These are phyloP conservation scores for Hydrolagus colliei DNA, from an alignment of 2,797 vertebrate genomes.

Conservation along the genomic window DNA sequence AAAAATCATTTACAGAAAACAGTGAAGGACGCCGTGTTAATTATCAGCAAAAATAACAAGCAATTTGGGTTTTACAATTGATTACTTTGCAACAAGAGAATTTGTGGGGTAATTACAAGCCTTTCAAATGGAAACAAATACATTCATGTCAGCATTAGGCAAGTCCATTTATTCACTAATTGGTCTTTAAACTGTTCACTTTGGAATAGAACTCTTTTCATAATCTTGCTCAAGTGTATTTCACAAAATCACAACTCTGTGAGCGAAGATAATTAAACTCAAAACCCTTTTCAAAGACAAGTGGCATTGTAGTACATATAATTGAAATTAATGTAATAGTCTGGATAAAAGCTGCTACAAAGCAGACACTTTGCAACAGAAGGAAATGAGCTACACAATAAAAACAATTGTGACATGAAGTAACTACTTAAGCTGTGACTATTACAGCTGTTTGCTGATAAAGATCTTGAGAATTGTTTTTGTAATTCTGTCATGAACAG, in stretches of 20 bases:
- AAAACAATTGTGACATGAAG: conserved; percentile 28
- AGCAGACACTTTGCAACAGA: conserved; percentile 13
- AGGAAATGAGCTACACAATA: not conserved
- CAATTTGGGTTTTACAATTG: not conserved
- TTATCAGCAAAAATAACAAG: conserved; percentile 29
- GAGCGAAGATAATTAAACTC: conserved; percentile 31
- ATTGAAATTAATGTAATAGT: conserved; percentile 32
- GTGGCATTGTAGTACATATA: conserved; percentile 27
- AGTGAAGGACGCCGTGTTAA: conserved; percentile 20
- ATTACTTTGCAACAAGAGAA: conserved; percentile 24
- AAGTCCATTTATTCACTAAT: conserved; percentile 29
- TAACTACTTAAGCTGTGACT: conserved; percentile 14
- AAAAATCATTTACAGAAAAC: not conserved
- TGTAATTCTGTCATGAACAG: not conserved
- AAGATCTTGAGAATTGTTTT: conserved; percentile 17
- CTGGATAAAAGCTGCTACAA: conserved; percentile 20
- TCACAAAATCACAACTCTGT: conserved; percentile 30
- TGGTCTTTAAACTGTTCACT: conserved; percentile 32
- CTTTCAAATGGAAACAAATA: conserved; percentile 28
- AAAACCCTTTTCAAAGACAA: conserved; percentile 29
- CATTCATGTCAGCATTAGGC: conserved; percentile 31
- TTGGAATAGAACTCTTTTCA: conserved; percentile 31
- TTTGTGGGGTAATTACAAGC: conserved; percentile 19
- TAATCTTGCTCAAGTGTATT: conserved; percentile 30
- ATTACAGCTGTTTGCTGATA: conserved; percentile 27